Base-by-base conservation (phyloP, 2,797 vertebrate genomes). In the Petrocephalus sullivani region DNA sequence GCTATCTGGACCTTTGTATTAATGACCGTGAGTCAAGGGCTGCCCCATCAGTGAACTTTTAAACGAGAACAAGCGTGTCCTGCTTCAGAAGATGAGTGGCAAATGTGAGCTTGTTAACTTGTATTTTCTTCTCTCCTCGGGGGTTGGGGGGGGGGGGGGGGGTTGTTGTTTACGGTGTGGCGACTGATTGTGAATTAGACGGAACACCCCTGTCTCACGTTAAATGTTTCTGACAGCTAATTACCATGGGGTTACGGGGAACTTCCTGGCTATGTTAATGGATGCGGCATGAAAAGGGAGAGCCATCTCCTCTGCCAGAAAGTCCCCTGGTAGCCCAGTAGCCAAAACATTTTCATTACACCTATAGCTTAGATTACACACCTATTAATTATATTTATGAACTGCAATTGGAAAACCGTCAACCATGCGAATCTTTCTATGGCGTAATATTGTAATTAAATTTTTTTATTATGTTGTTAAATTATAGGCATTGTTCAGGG, bases 391-490 rank as follows among this genome's bases (percentile, higher is more conserved):
- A 84, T 84, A 53, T 56, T 56, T 51, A 56, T 56, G 82, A 28
- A 56, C 82, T 53, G 53, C 23, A 56, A 84, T 84, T 53, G 49
- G 49, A 56, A 84, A 84, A 84, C 51, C 23, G 82, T 51, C 82
- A 84, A 56, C 82, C n/a, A 14, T 53, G 82, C 54, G 19, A 84
- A 84, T 54, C 10, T 84, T 53, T 84, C 82, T 56, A 6, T 53
- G 49, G 49, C 82, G 14, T 54, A 83, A 83, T 53, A 78, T 46
- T 28, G 16, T 19, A 78, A 78, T 78, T 41, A 78, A 9, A 51
- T 83, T 53, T 51, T 54, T 84, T 84, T 84, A 51, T 54, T 28
- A 84, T 83, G 81, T 19, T 54, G 46, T 84, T 78, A 46, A 78
- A 41, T 41, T 41, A 41, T 19, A 75, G 67, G 33, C 67, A 37